Conservation (phyloP, 1,140 invertebrate species). For the Wiebesia pumilae region DNA sequence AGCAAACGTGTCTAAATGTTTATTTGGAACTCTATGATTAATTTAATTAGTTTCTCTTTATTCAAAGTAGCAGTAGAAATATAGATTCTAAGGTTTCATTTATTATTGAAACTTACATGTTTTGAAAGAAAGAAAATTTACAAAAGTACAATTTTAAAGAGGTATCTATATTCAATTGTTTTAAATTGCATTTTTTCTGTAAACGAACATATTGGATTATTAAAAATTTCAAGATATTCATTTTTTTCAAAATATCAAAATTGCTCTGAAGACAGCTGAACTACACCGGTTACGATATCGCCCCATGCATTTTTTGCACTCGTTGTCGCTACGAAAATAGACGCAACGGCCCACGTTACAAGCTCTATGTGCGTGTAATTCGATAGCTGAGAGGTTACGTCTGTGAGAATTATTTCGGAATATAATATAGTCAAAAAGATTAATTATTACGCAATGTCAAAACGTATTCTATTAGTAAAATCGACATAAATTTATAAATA, state of each 20-base stretch:
- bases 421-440: background rate
- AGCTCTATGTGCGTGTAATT: conserved; percentile 31
- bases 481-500: background rate
- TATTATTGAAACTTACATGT: no score
- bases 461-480: no score
- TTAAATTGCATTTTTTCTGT: no score
- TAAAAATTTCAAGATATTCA: background rate
- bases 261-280: background rate
- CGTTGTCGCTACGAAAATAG: conserved; percentile 38
- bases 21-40: no score
- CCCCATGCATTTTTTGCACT: conserved; percentile 27
- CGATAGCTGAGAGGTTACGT: conserved; percentile 8
- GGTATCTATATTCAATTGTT: no score
- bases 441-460: background rate
- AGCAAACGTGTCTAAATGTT: no score
- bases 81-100: no score
- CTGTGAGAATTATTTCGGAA: conserved; percentile 6
- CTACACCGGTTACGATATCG: background rate
- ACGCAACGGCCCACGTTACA: conserved; percentile 10
- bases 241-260: background rate
- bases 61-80: no score
- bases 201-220: no score
- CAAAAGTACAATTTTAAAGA: no score
- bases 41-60: no score
- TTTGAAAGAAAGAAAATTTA: no score